Percentiles rank a stretch among this genome's conserved stretches.
phyloP scores from a whole-genome alignment of 2,113 vertebrate species.

The Esox niger region DNA sequence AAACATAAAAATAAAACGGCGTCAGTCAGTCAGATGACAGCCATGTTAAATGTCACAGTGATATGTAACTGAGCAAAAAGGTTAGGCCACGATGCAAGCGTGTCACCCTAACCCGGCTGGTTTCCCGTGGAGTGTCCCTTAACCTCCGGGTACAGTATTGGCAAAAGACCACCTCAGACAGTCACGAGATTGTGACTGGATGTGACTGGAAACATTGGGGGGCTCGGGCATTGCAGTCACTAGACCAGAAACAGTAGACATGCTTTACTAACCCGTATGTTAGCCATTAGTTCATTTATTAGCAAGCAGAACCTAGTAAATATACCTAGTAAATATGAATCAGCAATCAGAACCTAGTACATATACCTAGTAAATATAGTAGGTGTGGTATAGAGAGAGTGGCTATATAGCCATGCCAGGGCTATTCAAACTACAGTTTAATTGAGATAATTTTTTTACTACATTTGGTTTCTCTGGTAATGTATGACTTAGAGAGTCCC shows the following conservation, averaged over 20 bases:
- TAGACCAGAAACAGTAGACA: neutral
- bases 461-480: too few relatives aligned
- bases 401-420: constrained; percentile 22
- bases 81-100: neutral
- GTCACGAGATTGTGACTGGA: constrained; percentile 33
- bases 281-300: too few relatives aligned
- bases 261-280: neutral
- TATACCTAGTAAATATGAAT: too few relatives aligned
- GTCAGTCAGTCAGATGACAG: neutral
- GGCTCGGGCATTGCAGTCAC: constrained; percentile 38
- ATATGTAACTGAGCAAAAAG: neutral
- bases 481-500: too few relatives aligned
- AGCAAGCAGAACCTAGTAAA: too few relatives aligned
- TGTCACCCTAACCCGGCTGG: neutral
- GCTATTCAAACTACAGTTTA: too few relatives aligned
- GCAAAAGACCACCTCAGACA: neutral
- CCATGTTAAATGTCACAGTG: neutral
- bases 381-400: neutral
- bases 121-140: neutral
- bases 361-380: too few relatives aligned
- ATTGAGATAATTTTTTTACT: too few relatives aligned
- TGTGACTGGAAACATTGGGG: constrained; percentile 52
- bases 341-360: too few relatives aligned
- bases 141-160: too few relatives aligned
- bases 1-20: too few relatives aligned